Evolutionary conservation across 1,140 invertebrate species (phyloP).

Genomic region (Micrasema minimum): DNA sequence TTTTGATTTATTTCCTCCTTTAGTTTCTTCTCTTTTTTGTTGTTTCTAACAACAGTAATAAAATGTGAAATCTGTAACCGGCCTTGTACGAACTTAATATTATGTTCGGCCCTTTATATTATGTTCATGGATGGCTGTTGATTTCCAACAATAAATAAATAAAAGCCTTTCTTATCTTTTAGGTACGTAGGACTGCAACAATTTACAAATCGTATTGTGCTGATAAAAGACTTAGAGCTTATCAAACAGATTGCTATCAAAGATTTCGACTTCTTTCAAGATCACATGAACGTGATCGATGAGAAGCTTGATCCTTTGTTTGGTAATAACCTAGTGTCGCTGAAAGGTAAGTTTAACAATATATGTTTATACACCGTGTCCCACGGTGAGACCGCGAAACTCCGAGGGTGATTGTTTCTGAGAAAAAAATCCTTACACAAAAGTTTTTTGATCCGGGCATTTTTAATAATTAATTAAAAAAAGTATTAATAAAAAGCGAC

Average conservation of each 20-base stretch:
- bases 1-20: too few species aligned
- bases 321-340: constrained; percentile 61
- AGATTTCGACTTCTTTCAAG: constrained; percentile 70
- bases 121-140: not conserved
- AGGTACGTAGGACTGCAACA: constrained; percentile 65
- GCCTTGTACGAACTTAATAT: not conserved
- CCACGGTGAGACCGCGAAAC: too few species aligned
- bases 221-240: constrained; percentile 68
- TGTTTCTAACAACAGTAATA: not conserved
- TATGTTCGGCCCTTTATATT: too few species aligned
- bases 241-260: constrained; percentile 68
- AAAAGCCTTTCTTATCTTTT: constrained; percentile 30
- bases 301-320: constrained; percentile 62
- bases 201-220: constrained; percentile 60
- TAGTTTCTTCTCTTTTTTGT: not conserved
- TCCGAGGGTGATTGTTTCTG: too few species aligned
- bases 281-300: constrained; percentile 60
- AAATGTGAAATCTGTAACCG: too few species aligned
- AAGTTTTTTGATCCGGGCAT: too few species aligned
- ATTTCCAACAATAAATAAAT: not conserved
- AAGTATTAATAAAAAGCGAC: too few species aligned
- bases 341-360: constrained; percentile 51
- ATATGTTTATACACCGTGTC: too few species aligned
- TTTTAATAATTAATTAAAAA: too few species aligned
- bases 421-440: too few species aligned